A percentile compares a stretch with the other conserved stretches of the same genome.
phyloP scores from a whole-genome alignment of 2,888 invertebrate genomes.

The Luffia ferchaultella region DNA sequence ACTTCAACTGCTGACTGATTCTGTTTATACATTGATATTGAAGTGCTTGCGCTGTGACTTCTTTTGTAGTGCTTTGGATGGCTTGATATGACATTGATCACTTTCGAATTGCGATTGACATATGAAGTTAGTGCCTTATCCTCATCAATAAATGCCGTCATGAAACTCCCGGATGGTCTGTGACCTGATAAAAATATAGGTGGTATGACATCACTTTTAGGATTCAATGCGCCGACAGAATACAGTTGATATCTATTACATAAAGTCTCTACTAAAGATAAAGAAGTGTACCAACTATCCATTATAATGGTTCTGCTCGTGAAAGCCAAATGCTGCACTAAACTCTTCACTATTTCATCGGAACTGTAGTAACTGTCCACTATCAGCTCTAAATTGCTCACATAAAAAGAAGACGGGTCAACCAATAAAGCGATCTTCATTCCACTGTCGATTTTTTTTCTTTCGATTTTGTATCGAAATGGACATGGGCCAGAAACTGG shows the following conservation, averaged over 20 bases:
- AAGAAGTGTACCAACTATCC: conserved; percentile 47
- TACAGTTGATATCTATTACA: conserved; percentile 34
- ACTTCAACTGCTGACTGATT: conserved; percentile 44
- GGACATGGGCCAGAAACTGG: conserved; percentile 52
- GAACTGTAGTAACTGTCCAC: conserved; percentile 39
- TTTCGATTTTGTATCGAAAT: conserved; percentile 45
- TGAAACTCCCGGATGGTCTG: conserved; percentile 30
- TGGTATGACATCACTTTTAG: conserved; percentile 38
- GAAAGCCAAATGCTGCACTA: conserved; percentile 42
- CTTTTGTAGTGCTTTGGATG: conserved; percentile 41
- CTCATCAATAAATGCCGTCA: conserved; percentile 40
- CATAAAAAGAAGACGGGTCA: conserved; percentile 47
- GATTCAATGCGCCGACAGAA: conserved; percentile 36
- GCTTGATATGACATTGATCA: conserved; percentile 40
- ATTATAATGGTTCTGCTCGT: conserved; percentile 38
- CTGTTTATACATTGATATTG: conserved; percentile 42
- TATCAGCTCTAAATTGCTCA: conserved; percentile 49
- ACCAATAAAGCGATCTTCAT: conserved; percentile 47
- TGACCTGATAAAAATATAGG: conserved; percentile 37
- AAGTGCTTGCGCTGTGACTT: conserved; percentile 27
- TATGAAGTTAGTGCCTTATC: conserved; percentile 39
- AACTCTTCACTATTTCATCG: conserved; percentile 37
- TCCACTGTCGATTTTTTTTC: conserved; percentile 39
- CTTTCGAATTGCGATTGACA: conserved; percentile 33
- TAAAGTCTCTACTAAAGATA: conserved; percentile 29